Conservation (phyloP, 2,888 invertebrate genomes). For the Morpho deidamia region DNA sequence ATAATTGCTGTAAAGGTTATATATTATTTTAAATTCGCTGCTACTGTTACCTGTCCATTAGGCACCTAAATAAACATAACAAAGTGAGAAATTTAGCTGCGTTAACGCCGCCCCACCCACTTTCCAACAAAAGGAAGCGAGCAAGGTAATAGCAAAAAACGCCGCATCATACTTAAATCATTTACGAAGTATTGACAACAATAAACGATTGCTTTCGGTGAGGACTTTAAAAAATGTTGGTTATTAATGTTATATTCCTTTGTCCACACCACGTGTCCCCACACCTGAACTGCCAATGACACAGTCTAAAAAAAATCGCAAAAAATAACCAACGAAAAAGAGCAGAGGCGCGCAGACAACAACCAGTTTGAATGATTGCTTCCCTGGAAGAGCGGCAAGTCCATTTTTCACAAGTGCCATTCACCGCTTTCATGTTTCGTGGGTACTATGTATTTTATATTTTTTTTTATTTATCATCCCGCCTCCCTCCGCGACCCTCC, state of each 20-base stretch:
- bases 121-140: constrained; percentile 46
- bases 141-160: constrained; percentile 58
- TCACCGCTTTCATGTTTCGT: constrained; percentile 73
- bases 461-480: constrained; percentile 66
- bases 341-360: constrained; percentile 76
- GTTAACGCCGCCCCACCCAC: constrained; percentile 56
- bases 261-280: constrained; percentile 74
- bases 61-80: constrained; percentile 69
- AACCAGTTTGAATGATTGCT: constrained; percentile 78
- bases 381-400: constrained; percentile 77
- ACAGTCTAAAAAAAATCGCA: constrained; percentile 63
- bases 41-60: constrained; percentile 68
- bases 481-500: constrained; percentile 47
- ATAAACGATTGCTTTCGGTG: constrained; percentile 55
- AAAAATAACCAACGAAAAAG: constrained; percentile 69
- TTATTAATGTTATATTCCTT: constrained; percentile 77
- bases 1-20: neutral
- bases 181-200: constrained; percentile 78
- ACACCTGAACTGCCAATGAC: constrained; percentile 77
- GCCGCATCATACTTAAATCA: constrained; percentile 73
- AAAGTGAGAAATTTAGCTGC: constrained; percentile 53
- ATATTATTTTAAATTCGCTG: constrained; percentile 24
- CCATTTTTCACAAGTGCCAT: constrained; percentile 79
- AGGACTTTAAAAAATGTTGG: constrained; percentile 75
- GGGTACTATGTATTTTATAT: constrained; percentile 61